Percentiles rank a stretch among this genome's conserved stretches.
These are phyloP conservation scores for Patella pellucida DNA, from an alignment of 2,888 invertebrate genomes.

Conservation along the genomic window DNA sequence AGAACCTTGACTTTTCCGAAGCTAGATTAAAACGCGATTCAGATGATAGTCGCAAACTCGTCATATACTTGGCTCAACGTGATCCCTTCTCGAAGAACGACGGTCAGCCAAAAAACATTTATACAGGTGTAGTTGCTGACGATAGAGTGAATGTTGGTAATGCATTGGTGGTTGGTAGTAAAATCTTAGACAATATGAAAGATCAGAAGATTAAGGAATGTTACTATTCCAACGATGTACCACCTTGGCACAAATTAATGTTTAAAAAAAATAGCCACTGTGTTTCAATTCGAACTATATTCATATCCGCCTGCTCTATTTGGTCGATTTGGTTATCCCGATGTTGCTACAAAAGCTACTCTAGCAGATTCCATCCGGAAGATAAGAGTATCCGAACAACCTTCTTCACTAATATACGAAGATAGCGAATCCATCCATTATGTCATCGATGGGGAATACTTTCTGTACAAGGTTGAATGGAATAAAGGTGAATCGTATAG, in stretches of 20 bases:
- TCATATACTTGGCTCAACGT: slow-evolving; percentile 29
- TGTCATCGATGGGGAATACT: slow-evolving; percentile 42
- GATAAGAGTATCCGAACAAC: slow-evolving; percentile 9
- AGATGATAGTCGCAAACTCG: slow-evolving; percentile 31
- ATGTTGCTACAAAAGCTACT: slow-evolving; percentile 36
- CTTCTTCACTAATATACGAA: slow-evolving; percentile 12
- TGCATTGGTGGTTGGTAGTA: slow-evolving; percentile 34
- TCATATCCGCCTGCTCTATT: slow-evolving; percentile 41
- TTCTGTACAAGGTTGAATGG: slow-evolving; percentile 42
- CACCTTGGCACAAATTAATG: slow-evolving; percentile 14
- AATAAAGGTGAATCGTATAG: slow-evolving; percentile 32
- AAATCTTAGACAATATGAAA: slow-evolving; percentile 34
- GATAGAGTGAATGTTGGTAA: slow-evolving; percentile 37
- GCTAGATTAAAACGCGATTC: slow-evolving; percentile 32
- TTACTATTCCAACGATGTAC: slow-evolving; percentile 40
- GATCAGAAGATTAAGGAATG: slow-evolving; percentile 27
- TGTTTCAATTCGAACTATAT: slow-evolving; percentile 42
- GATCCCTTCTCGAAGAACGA: slow-evolving; percentile 39
- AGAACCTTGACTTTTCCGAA: slow-evolving; percentile 26
- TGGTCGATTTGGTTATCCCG: slow-evolving; percentile 32
- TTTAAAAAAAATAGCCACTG: slow-evolving; percentile 24
- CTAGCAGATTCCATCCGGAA: slow-evolving; percentile 41
- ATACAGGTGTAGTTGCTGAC: slow-evolving; percentile 41
- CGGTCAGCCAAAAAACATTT: slow-evolving; percentile 38
- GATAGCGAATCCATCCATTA: slow-evolving; percentile 11